Evolutionary conservation across 2,113 vertebrate species (phyloP).

Genomic region (Murina feae): DNA sequence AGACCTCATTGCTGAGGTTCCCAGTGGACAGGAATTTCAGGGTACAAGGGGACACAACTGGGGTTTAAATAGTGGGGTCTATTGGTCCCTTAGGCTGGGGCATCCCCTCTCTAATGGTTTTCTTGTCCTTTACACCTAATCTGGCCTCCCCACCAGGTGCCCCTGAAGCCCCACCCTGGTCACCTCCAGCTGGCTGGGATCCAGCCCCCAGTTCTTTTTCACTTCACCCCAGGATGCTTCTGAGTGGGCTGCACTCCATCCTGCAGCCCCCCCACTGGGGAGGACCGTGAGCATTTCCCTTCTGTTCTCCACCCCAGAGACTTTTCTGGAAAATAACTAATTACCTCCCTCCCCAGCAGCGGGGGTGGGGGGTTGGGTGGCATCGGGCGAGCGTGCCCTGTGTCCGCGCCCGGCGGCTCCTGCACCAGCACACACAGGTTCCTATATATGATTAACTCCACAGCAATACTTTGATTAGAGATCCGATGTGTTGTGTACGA

Average conservation of each 20-base stretch:
- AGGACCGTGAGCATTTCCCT: not conserved
- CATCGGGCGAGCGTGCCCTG: not conserved
- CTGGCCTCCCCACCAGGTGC: not conserved
- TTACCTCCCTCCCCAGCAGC: not conserved
- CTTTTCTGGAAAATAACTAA: constrained; percentile 34
- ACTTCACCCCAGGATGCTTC: not conserved
- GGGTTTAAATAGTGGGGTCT: not conserved
- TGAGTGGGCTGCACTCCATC: not conserved
- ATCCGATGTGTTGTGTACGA: constrained; percentile 39
- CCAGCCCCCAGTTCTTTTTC: not conserved
- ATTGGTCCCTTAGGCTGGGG: not conserved
- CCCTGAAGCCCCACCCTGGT: not conserved
- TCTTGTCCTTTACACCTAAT: not conserved
- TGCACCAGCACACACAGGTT: not conserved
- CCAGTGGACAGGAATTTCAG: not conserved
- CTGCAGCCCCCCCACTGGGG: not conserved
- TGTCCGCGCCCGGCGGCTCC: accelerated
- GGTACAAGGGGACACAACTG: not conserved
- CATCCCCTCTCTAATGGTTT: not conserved
- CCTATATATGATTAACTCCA: constrained; percentile 58
- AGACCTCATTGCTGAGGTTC: not conserved
- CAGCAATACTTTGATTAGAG: constrained; percentile 67
- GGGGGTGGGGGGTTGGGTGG: not conserved
- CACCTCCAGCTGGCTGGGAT: too few species aligned
- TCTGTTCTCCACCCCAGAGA: not conserved